These are phyloP conservation scores for human (Homo sapiens) DNA, from an alignment of 2,113 vertebrate genomes.

Conservation along the genomic window GRCh38 chr21:41257001-41257500, in stretches of 20 bases:
- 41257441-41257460: fast-evolving
- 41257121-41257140: not conserved
- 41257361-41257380: fast-evolving
- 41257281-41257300: constrained; percentile 91
- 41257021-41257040: too few species aligned
- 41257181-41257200: constrained; percentile 88
- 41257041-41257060: fast-evolving
- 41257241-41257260: constrained; percentile 97
- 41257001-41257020: fast-evolving
- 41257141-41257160: constrained; percentile 83
- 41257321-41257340: constrained; percentile 88
- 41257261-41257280: constrained; percentile 97
- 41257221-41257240: constrained; percentile 92
- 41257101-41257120: not conserved
- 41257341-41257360: fast-evolving
- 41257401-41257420: too few species aligned
- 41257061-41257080: fast-evolving
- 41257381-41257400: not conserved
- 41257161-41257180: constrained; percentile 94
- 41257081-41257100: not conserved
- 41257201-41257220: constrained; percentile 95
- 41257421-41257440: not conserved
- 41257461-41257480: not conserved
- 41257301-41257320: constrained; percentile 94
- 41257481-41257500: too few species aligned